Evolutionary conservation across 2,888 invertebrate genomes (phyloP).

Genomic region (Argyresthia goedartella): DNA sequence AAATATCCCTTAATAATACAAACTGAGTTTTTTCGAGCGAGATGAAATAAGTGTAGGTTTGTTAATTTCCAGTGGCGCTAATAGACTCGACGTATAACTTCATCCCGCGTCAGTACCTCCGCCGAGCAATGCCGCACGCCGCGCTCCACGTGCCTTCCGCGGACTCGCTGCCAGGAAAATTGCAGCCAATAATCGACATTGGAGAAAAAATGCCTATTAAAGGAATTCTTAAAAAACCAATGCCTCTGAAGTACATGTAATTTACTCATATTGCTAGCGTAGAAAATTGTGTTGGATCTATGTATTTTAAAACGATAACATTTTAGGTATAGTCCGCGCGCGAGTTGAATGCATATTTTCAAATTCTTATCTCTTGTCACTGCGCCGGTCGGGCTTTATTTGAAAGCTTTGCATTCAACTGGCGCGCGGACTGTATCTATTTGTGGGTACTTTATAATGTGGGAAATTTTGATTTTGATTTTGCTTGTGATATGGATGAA

Average conservation of each 20-base stretch:
- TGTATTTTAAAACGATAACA: neutral
- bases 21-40: too few species aligned
- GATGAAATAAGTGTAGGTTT: too few species aligned
- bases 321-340: too few species aligned
- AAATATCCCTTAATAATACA: too few species aligned
- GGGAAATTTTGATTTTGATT: too few species aligned
- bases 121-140: constrained; percentile 18
- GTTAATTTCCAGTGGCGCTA: constrained; percentile 33
- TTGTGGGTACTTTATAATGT: too few species aligned
- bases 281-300: neutral
- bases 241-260: constrained; percentile 59
- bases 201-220: constrained; percentile 30
- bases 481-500: too few species aligned
- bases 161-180: constrained; percentile 33
- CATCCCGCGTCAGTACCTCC: constrained; percentile 42
- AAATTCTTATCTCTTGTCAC: too few species aligned
- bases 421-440: too few species aligned
- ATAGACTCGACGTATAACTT: constrained; percentile 47
- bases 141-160: constrained; percentile 26
- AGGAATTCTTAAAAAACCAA: constrained; percentile 59
- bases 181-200: constrained; percentile 22
- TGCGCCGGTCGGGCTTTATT: too few species aligned
- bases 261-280: neutral
- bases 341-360: too few species aligned
- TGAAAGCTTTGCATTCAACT: too few species aligned